Base-by-base conservation (phyloP, 2,888 invertebrate species). In the Lobophora halterata region DNA sequence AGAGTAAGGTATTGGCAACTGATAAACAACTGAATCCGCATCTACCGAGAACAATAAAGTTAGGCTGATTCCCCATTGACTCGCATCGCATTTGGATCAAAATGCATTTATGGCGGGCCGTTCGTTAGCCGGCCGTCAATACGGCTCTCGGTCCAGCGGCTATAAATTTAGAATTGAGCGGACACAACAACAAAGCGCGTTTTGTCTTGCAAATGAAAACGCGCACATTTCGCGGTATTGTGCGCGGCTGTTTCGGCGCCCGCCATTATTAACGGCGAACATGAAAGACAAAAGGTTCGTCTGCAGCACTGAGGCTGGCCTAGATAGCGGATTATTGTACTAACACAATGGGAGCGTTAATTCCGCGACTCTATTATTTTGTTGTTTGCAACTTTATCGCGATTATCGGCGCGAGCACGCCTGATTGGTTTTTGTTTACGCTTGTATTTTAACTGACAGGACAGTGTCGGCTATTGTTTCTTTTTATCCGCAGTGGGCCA, bases 131-230 rank as follows among this genome's bases (percentile, higher is more conserved):
- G 64, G 64, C 71, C 81, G 81, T 85, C 86, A 86, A 83, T 82
- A 77, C 74, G 73, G 74, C 75, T 74, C 74, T 71, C 76, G 70
- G 81, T 80, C 82, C 83, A 71, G 73, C 74, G 75, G 82, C 86
- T 83, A 86, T 86, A 86, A 86, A 87, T 86, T 83, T 78, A 76
- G 83, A 83, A 86, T 87, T 82, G 85, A 85, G 73, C 86, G 86
- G 83, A 80, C 86, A 79, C 74, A 67, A 86, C 81, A 86, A 87
- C 86, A 87, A 87, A 83, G 86, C 85, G 70, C 80, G 87, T 87
- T 87, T 87, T 87, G 86, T 87, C 86, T 87, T 87, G 86, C 86
- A 87, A 87, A 87, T 87, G 86, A 87, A 87, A 87, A 86, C 85
- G 86, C 86, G 85, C 85, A 83, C 85, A 87, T 86, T 87, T 86